Evolutionary conservation across 2,888 invertebrate species (phyloP).

Genomic region (Aporophyla nigra): DNA sequence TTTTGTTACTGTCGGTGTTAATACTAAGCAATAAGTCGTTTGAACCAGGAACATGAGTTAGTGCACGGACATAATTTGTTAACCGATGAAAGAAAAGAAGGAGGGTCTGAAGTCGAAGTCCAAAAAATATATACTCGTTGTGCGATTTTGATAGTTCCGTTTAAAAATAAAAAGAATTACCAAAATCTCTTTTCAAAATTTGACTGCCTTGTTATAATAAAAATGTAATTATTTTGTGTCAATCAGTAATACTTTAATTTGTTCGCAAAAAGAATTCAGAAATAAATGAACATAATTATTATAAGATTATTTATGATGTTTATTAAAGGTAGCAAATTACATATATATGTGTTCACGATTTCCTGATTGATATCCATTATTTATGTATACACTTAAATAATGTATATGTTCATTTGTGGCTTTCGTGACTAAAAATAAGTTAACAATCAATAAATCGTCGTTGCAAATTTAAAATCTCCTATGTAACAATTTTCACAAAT

Average conservation of each 20-base stretch:
- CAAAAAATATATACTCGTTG: too few relatives aligned
- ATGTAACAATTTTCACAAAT: too few relatives aligned
- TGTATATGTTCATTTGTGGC: neutral
- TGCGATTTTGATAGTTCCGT: too few relatives aligned
- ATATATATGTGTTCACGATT: neutral
- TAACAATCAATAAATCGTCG: neutral
- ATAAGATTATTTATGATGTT: too few relatives aligned
- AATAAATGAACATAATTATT: neutral
- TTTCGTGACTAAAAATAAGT: neutral
- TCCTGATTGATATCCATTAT: neutral
- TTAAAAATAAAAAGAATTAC: too few relatives aligned
- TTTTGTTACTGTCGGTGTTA: neutral
- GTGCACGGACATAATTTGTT: neutral
- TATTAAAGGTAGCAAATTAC: too few relatives aligned
- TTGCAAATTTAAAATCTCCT: too few relatives aligned
- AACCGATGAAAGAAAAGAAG: too few relatives aligned
- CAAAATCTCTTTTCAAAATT: too few relatives aligned
- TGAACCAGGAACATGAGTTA: constrained; percentile 11
- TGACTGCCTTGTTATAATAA: neutral
- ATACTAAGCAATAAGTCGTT: constrained; percentile 19
- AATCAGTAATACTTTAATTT: neutral
- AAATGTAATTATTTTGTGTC: neutral
- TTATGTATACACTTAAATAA: neutral
- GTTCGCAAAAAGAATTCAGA: neutral
- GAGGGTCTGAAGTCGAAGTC: too few relatives aligned